Evolutionary conservation across 2,797 vertebrate species (phyloP), one percentile per base, ranked within the genome.

Genomic region (Selene dorsalis): DNA sequence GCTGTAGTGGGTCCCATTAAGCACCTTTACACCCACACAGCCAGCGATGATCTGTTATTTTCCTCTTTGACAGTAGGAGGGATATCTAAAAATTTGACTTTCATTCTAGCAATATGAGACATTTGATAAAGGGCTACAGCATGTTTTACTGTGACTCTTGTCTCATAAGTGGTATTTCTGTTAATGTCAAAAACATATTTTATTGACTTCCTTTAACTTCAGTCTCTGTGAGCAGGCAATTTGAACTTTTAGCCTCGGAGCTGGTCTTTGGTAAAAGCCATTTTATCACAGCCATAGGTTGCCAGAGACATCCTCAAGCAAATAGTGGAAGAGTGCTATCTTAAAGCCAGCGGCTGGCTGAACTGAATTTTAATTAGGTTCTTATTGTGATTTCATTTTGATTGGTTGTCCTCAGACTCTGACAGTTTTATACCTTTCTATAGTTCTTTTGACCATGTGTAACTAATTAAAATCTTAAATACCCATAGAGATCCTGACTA

Each of bases 1-100:
- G 6, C 28, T 1, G 35, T 35, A 7, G 3, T 52, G 20, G 17
- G 56, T 45, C 20, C 22, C 11, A 20, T 35, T 11, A 61, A 69
- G 30, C 45, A 10, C 11, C 47, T 32, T 22, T 41, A n/a, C 47
- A 16, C 55, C 66, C 61, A 62, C 56, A 39, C 30, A 72, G 47
- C 45, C 56, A 58, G 28, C 16, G 22, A 26, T 8, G 2, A 2
- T 22, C 3, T 14, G 22, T 24, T 24, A 50, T 47, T 8, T 47
- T 48, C 8, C 1, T 20, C 7, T n/a, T 48, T 48, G n/a, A n/a
- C n/a, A n/a, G n/a, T n/a, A n/a, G n/a, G n/a, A n/a, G n/a, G n/a
- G n/a, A n/a, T n/a, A 35, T 35, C 6, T 35, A 35, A 2, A 9
- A 35, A 35, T 35, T 35, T 35, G 32, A 35, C 32, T 35, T 35